These are phyloP conservation scores for Ovibos moschatus DNA, from an alignment of 2,113 vertebrate genomes.

Conservation along the genomic window DNA sequence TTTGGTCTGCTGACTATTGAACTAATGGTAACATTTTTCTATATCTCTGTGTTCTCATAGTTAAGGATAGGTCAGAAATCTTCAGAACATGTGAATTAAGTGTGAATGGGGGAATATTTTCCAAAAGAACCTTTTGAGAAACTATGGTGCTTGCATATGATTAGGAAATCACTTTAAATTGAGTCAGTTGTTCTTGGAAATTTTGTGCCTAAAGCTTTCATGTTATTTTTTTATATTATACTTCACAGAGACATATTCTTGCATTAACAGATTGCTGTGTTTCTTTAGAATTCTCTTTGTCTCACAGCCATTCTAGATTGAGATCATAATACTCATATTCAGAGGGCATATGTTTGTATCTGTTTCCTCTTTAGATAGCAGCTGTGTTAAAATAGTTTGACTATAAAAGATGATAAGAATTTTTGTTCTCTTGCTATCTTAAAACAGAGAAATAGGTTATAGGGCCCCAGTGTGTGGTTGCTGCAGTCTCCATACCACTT, in stretches of 20 bases:
- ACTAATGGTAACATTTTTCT: background rate
- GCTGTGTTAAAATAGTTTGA: slow-evolving; percentile 46
- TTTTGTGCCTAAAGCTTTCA: background rate
- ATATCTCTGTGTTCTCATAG: fast-evolving
- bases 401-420: background rate
- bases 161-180: slow-evolving; percentile 29
- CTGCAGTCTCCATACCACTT: background rate
- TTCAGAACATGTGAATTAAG: background rate
- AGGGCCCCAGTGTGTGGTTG: background rate
- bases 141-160: background rate
- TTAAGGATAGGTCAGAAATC: background rate
- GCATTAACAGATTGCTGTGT: slow-evolving; percentile 24
- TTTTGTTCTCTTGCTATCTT: background rate
- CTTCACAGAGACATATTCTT: background rate
- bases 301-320: background rate
- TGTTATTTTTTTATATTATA: background rate
- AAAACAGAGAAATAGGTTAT: background rate
- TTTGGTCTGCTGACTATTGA: background rate
- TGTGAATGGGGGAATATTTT: background rate
- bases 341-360: slow-evolving; percentile 25
- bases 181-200: background rate
- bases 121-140: background rate
- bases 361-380: slow-evolving; percentile 52
- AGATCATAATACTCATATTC: slow-evolving; percentile 15
- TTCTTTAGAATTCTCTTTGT: slow-evolving; percentile 46